These are phyloP conservation scores for Calliopsis andreniformis DNA, from an alignment of 1,140 invertebrate species.

Conservation along the genomic window DNA sequence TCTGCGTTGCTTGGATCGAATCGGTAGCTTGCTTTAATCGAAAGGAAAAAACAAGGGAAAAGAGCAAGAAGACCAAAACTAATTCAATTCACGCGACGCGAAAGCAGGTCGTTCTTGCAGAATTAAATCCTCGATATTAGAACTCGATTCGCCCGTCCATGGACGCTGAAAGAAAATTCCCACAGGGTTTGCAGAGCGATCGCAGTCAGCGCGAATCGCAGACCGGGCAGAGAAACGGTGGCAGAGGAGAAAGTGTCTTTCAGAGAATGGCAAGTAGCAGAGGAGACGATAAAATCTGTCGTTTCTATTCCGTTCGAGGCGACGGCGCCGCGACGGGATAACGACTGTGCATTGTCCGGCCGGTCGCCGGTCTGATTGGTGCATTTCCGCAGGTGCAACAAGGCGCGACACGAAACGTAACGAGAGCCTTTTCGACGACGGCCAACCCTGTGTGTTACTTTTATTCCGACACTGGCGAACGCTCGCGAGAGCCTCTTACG, in stretches of 20 bases:
- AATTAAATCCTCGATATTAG: slow-evolving; percentile 30
- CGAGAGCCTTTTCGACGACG: slow-evolving; percentile 63
- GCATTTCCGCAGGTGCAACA: slow-evolving; percentile 51
- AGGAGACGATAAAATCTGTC: slow-evolving; percentile 50
- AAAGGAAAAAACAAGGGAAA: too few species aligned
- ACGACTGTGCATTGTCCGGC: slow-evolving; percentile 50
- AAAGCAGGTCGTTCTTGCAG: neutral
- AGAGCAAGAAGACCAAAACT: slow-evolving; percentile 17
- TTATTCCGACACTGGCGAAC: slow-evolving; percentile 29
- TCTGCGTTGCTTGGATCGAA: neutral
- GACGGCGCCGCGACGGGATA: slow-evolving; percentile 47
- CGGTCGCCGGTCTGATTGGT: slow-evolving; percentile 37
- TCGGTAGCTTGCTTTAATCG: slow-evolving; percentile 1
- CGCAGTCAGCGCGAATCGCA: neutral
- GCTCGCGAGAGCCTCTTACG: slow-evolving; percentile 44
- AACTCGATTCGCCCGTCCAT: slow-evolving; percentile 3
- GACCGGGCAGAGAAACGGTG: neutral
- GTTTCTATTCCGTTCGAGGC: slow-evolving; percentile 45
- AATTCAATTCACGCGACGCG: slow-evolving; percentile 26
- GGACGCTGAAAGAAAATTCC: slow-evolving; percentile 13
- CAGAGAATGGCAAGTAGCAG: slow-evolving; percentile 33
- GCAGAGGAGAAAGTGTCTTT: slow-evolving; percentile 29
- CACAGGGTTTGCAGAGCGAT: neutral
- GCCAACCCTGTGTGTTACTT: slow-evolving; percentile 35
- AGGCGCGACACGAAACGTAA: slow-evolving; percentile 52